These are phyloP conservation scores for Takifugu bimaculatus DNA, from an alignment of 2,113 vertebrate species.

Conservation along the genomic window DNA sequence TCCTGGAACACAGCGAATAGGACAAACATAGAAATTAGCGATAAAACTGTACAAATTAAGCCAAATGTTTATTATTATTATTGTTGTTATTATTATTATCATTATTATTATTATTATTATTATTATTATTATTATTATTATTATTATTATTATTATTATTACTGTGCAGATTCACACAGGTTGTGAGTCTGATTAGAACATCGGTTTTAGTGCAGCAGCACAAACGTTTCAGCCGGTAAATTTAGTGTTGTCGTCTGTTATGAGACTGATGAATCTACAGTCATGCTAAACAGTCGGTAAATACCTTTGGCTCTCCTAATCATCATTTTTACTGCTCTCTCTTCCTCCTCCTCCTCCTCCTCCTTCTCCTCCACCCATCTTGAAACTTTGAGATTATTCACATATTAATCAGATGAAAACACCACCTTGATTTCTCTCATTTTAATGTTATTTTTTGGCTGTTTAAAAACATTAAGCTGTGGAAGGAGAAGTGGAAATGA, in stretches of 20 bases:
- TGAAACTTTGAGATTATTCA: slow-evolving; percentile 58
- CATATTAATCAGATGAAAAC: slow-evolving; percentile 30
- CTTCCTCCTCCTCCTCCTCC: slow-evolving; percentile 39
- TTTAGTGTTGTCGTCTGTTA: slow-evolving; percentile 3
- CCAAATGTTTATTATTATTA: no score
- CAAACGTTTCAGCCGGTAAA: neutral
- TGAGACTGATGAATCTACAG: neutral
- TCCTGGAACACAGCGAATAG: slow-evolving; percentile 44
- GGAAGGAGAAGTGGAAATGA: no score
- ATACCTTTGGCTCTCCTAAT: slow-evolving; percentile 58
- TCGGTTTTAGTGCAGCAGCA: no score
- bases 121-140: no score
- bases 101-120: no score
- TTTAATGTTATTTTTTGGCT: no score
- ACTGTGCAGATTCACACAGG: neutral
- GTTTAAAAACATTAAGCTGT: no score
- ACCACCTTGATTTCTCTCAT: neutral
- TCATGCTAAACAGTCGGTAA: neutral
- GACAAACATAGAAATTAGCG: neutral
- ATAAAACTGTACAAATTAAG: neutral
- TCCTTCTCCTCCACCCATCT: slow-evolving; percentile 57
- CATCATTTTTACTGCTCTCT: slow-evolving; percentile 39
- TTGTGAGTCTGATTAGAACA: neutral
- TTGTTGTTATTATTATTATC: no score
- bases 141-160: neutral